These are phyloP conservation scores for Protaetia brevitarsis DNA, from an alignment of 1,140 invertebrate genomes.

Conservation along the genomic window DNA sequence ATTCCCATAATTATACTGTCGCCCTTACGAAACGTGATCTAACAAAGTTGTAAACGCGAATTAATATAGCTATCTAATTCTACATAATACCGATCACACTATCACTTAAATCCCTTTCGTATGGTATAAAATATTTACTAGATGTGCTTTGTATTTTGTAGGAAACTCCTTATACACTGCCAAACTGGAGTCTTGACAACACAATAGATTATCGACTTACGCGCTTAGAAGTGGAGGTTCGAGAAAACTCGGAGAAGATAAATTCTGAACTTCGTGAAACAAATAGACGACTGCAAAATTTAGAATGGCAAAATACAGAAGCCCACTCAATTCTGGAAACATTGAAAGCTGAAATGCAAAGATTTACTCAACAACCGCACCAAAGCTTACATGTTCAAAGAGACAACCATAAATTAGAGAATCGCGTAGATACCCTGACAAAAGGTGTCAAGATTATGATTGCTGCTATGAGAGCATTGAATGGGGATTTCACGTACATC, in stretches of 20 bases:
- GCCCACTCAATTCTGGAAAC: slow-evolving; percentile 6
- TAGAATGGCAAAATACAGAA: slow-evolving; percentile 19
- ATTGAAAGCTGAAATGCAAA: neutral
- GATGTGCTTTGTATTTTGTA: no score
- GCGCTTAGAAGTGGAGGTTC: neutral
- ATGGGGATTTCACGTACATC: slow-evolving; percentile 23
- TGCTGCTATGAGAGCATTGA: slow-evolving; percentile 25
- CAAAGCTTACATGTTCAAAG: neutral
- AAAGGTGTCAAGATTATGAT: slow-evolving; percentile 30
- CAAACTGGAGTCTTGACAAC: neutral
- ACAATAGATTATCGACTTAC: slow-evolving; percentile 17
- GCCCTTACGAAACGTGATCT: no score
- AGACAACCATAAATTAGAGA: neutral
- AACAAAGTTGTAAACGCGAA: no score
- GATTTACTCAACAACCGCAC: neutral
- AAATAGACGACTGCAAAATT: neutral
- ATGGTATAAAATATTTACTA: no score
- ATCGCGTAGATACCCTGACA: slow-evolving; percentile 19
- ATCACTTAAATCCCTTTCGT: no score
- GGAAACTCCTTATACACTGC: no score
- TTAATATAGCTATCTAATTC: no score
- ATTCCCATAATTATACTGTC: no score
- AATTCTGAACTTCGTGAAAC: neutral
- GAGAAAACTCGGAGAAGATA: neutral
- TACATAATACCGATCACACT: no score